Percentiles rank a stretch among this genome's conserved stretches.
These are phyloP conservation scores for Gymnoscopelus microlampas DNA, from an alignment of 2,797 vertebrate genomes.

Conservation along the genomic window DNA sequence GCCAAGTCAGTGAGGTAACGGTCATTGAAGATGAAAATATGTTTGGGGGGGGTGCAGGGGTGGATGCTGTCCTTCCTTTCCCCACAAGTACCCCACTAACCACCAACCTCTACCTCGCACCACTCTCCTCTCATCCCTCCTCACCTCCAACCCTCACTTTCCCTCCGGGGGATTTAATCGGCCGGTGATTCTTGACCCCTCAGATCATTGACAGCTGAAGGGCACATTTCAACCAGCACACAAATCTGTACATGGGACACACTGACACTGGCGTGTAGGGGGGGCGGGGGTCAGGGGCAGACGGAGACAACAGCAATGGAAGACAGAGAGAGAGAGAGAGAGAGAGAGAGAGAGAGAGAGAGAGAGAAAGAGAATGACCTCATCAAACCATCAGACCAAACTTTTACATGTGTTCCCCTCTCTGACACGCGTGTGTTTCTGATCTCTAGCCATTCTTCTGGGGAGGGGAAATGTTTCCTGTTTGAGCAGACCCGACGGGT, in stretches of 20 bases:
- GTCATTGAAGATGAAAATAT: constrained; percentile 7
- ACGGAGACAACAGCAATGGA: neutral
- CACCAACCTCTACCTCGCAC: neutral
- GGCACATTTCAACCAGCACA: constrained; percentile 40
- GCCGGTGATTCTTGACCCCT: constrained; percentile 23
- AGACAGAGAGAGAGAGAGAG: constrained; percentile 12
- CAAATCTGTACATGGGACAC: constrained; percentile 51
- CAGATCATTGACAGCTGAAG: constrained; percentile 37
- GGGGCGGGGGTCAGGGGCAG: neutral
- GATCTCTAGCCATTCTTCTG: constrained; percentile 65
- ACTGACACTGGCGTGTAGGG: constrained; percentile 8
- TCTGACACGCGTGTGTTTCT: constrained; percentile 72
- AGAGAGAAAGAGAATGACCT: constrained; percentile 52
- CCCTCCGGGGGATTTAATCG: constrained; percentile 24
- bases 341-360: constrained; percentile 29
- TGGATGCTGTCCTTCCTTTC: constrained; percentile 3
- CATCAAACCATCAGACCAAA: constrained; percentile 54
- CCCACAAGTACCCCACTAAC: neutral
- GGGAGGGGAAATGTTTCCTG: constrained; percentile 71
- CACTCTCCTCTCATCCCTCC: neutral
- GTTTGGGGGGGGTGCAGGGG: constrained; percentile 8
- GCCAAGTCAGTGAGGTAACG: neutral
- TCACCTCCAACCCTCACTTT: constrained; percentile 2
- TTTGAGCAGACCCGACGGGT: constrained; percentile 70
- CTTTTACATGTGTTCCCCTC: constrained; percentile 64